A percentile compares a stretch with the other conserved stretches of the same genome.
phyloP scores from a whole-genome alignment of 2,113 vertebrate genomes.

The Parotia lawesii region DNA sequence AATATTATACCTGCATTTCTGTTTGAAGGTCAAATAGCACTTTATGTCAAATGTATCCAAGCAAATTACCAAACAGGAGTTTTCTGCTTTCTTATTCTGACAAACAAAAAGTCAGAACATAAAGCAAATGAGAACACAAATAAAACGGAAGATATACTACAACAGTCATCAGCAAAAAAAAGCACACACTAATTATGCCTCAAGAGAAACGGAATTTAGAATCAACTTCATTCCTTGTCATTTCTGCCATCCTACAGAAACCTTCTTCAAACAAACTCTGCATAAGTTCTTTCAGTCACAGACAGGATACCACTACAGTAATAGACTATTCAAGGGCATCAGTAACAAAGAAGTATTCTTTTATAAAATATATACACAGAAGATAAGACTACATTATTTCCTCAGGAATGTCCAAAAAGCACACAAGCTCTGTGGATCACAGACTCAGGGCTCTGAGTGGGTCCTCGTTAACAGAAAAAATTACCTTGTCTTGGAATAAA shows the following conservation, averaged over 20 bases:
- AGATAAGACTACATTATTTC: background rate
- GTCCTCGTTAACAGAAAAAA: background rate
- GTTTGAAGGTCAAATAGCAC: background rate
- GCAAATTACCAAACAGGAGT: background rate
- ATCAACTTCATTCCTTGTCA: background rate
- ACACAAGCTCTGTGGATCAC: background rate
- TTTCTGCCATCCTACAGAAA: background rate
- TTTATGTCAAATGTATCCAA: background rate
- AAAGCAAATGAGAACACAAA: background rate
- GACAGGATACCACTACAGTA: background rate
- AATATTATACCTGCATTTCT: background rate
- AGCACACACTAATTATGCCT: background rate
- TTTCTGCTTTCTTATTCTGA: background rate
- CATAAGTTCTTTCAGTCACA: background rate
- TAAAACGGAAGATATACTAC: background rate
- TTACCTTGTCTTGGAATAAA: background rate
- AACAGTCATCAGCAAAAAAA: background rate
- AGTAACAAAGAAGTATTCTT: background rate
- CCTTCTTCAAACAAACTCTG: background rate
- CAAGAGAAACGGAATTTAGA: background rate
- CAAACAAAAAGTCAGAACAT: background rate
- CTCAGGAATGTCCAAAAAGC: background rate
- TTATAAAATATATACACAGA: background rate
- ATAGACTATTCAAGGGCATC: background rate
- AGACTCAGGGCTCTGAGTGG: background rate